Evolutionary conservation across 92 coral and sea anemone genomes (phyloP).

Genomic region (Heliopora coerulea): DNA sequence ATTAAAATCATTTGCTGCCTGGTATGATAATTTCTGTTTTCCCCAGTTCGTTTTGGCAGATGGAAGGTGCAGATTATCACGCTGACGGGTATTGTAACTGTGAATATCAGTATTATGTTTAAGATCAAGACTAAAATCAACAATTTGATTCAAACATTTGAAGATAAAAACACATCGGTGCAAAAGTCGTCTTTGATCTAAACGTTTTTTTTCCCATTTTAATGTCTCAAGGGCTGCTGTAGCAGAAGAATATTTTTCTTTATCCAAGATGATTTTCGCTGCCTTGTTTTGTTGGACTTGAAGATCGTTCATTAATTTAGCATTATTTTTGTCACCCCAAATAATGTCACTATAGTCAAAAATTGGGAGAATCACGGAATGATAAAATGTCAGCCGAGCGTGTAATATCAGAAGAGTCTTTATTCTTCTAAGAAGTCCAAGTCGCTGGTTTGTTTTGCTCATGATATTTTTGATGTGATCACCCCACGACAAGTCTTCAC

Average conservation of each 20-base stretch:
- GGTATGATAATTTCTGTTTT: too few species aligned
- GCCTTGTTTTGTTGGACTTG: neutral
- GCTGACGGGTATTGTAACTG: neutral
- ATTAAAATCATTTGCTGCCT: neutral
- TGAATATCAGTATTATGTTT: neutral
- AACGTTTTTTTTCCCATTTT: neutral
- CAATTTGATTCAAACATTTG: neutral
- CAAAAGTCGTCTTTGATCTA: too few species aligned
- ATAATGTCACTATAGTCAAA: slow-evolving; percentile 9
- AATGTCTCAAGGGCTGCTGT: neutral
- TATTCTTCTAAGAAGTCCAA: neutral
- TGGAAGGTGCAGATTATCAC: neutral
- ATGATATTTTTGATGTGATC: slow-evolving; percentile 5
- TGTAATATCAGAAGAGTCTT: neutral
- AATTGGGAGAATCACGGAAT: neutral
- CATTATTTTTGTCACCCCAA: slow-evolving; percentile 13
- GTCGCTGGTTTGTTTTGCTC: slow-evolving; percentile 5
- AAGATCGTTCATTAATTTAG: neutral
- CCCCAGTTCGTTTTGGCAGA: neutral
- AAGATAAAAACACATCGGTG: too few species aligned
- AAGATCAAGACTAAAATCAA: neutral
- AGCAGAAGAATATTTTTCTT: neutral
- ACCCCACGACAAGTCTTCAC: too few species aligned
- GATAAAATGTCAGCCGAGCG: neutral
- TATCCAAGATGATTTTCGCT: neutral